Evolutionary conservation across 2,797 vertebrate species (phyloP), one percentile per base, ranked within the genome.

Genomic region (Danio albolineatus): DNA sequence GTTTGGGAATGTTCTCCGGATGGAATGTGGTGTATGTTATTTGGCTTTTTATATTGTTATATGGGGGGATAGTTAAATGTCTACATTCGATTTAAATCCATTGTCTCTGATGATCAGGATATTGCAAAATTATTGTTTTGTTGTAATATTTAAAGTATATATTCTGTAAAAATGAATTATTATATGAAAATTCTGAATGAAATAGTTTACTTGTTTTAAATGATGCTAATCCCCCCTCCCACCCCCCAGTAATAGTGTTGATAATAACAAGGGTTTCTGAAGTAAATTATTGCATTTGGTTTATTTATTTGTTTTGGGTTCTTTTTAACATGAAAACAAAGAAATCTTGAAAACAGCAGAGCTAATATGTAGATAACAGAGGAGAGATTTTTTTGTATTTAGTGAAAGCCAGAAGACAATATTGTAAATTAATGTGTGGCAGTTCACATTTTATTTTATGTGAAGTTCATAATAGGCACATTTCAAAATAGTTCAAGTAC

Each of bases 301-400:
- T 36, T 59, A 81, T 69, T 51, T 38, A 64, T 80, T 53, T 43
- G 5, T 21, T 14, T 61, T 36, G 16, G n/a, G n/a, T n/a, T n/a
- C 59, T 14, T 48, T 28, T 0, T 49, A 59, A 21, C 39, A 7
- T 43, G 43, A 6, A 10, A 91, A 92, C 36, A 90, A 83, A 87
- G 87, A 90, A 89, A 83, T 84, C 41, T 43, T 53, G 2, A 53
- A 66, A 59, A n/a, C 43, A 60, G 65, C 36, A 67, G 44, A 64
- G 75, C 66, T 9, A 67, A 71, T 69, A 66, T 51, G 16, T 9
- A 41, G 19, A 12, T 43, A 41, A 36, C 41, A 41, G 36, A 56
- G n/a, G n/a, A n/a, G n/a, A n/a, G 10, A 16, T 9, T 12, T 61
- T 28, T 39, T 39, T 14, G 8, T 36, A 16, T 9, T 49, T 5